phyloP scores from a whole-genome alignment of 37 sponge, comb jelly and placozoan species.

The Haliclona indistincta region DNA sequence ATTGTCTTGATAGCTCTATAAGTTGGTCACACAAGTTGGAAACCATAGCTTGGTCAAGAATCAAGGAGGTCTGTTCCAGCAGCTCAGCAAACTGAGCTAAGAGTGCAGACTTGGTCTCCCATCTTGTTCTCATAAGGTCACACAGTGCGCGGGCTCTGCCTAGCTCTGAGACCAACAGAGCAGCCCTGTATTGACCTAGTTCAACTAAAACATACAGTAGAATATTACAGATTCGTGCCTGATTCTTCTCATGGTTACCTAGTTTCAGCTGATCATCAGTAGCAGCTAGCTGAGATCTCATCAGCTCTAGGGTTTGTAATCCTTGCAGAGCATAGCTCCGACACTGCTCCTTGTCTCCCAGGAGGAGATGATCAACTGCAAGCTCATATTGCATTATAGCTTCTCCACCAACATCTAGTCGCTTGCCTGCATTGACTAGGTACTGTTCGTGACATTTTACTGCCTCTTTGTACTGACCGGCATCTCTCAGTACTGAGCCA shows the following conservation, averaged over 20 bases:
- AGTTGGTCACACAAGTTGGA: too few species aligned
- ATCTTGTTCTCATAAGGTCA: constrained; percentile 10
- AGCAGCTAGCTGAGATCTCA: constrained; percentile 10
- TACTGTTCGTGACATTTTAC: constrained; percentile 45
- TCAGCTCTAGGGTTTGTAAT: constrained; percentile 10
- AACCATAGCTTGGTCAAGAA: not conserved
- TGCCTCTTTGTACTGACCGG: constrained; percentile 32
- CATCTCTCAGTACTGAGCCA: constrained; percentile 36
- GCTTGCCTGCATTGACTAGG: constrained; percentile 33
- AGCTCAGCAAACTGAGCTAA: not conserved
- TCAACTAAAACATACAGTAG: constrained; percentile 28
- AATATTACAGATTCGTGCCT: constrained; percentile 14
- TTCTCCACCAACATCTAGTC: constrained; percentile 39
- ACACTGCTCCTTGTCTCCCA: constrained; percentile 8
- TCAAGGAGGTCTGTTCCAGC: not conserved
- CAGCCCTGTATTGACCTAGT: constrained; percentile 23
- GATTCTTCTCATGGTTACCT: constrained; percentile 57
- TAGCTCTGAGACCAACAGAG: constrained; percentile 42
- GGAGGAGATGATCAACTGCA: constrained; percentile 32
- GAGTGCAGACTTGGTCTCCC: not conserved
- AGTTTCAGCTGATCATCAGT: constrained; percentile 54
- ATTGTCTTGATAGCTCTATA: too few species aligned
- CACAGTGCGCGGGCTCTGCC: constrained; percentile 47
- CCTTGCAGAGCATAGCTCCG: constrained; percentile 31
- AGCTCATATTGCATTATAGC: constrained; percentile 61